Evolutionary conservation across 2,113 vertebrate genomes (phyloP), one percentile per base, ranked within the genome.

Genomic region (Aldabrachelys gigantea): DNA sequence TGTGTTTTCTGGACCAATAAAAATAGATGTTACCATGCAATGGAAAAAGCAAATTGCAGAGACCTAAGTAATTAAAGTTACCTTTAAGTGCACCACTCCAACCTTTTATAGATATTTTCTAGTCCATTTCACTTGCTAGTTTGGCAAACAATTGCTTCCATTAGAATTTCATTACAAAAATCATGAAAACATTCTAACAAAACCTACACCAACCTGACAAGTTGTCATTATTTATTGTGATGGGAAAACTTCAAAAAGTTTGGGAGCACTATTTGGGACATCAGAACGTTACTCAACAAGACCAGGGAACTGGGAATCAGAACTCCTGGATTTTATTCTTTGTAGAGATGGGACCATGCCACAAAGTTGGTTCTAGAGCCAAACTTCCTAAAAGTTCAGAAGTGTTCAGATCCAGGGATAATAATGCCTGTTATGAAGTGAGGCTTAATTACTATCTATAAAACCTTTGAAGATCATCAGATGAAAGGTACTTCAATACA

Each of bases 11-110:
- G 75, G 16, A 53, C 56, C 25, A 53, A 2, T 7, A 22, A 41
- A 65, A 81, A 80, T 2, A 87, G 27, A 12, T 57, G 1, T 35
- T 82, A 0, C 0, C 0, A 0, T 29, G 57, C 31, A 54, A 62
- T 38, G 53, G 31, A 25, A 19, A 65, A 22, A 75, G 52, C 41
- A 47, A 88, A 86, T 13, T 24, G 59, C 53, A 85, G 83, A 76
- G 19, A 54, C 29, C 56, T 65, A 2, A 9, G 50, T 80, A 87
- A 89, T 41, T 3, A 53, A 82, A 89, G n/a, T 35, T 47, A 12
- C 69, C 50, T 25, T 53, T 35, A 29, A 78, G 22, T 4, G 21
- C 62, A 88, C 31, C 79, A 4, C 50, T 7, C 6, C 53, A 57
- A 41, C 38, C n/a, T 69, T 85, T 41, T 80, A 24, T 1, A 22